Evolutionary conservation across 1,140 invertebrate species (phyloP).

Genomic region (Cydia strobilella): DNA sequence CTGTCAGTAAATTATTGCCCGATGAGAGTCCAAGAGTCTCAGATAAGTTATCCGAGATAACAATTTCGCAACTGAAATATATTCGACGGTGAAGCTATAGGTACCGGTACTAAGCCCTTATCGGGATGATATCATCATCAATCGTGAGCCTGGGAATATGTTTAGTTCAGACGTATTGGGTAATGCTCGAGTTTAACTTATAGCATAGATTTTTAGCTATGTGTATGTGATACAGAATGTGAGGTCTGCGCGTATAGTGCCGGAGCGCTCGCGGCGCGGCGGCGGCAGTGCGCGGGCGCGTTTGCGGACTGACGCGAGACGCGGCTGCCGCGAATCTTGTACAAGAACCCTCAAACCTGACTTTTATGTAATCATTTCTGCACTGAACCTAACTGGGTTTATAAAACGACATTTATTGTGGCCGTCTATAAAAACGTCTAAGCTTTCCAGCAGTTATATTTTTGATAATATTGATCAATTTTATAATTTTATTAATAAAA

Average conservation of each 20-base stretch:
- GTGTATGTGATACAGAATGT: background rate
- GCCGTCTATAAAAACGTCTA: background rate
- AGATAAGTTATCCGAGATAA: constrained; percentile 29
- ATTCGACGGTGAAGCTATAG: constrained; percentile 13
- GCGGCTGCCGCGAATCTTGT: constrained; percentile 6
- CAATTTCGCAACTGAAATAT: constrained; percentile 27
- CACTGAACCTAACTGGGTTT: constrained; percentile 16
- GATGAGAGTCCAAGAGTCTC: constrained; percentile 7
- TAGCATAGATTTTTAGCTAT: background rate
- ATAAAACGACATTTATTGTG: background rate
- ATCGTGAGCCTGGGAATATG: background rate
- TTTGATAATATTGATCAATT: too few species aligned
- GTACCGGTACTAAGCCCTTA: background rate
- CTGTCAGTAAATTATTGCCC: background rate
- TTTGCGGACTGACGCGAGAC: background rate
- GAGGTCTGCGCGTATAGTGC: background rate
- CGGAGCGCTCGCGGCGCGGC: constrained; percentile 15
- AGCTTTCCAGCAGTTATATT: too few species aligned
- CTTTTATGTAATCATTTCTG: constrained; percentile 25
- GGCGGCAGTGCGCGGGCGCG: constrained; percentile 23
- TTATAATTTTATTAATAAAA: too few species aligned
- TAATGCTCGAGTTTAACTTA: background rate
- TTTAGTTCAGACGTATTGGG: background rate
- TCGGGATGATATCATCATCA: background rate
- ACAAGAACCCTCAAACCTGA: constrained; percentile 29